Conservation (phyloP, 2,113 vertebrate species). For the Vanacampus margaritifer region DNA sequence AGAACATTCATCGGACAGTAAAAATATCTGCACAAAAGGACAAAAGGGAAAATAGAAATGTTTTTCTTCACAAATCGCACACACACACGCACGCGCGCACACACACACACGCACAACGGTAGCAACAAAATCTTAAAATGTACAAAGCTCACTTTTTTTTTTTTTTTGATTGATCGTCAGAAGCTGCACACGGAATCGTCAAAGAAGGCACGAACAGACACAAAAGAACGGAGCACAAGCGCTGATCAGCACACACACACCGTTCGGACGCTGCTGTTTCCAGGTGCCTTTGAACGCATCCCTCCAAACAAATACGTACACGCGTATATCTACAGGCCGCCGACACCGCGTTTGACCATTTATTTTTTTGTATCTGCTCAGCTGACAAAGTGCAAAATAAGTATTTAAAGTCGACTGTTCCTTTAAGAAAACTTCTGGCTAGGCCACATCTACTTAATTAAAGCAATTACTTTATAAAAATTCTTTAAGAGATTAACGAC, state of each 20-base stretch:
- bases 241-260: slow-evolving; percentile 67
- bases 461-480: neutral
- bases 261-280: slow-evolving; percentile 51
- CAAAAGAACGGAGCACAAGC: slow-evolving; percentile 74
- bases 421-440: neutral
- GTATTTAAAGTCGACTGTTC: slow-evolving; percentile 2
- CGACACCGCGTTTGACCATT: slow-evolving; percentile 13
- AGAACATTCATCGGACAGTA: slow-evolving; percentile 76
- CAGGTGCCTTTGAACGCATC: slow-evolving; percentile 17
- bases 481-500: too few species aligned
- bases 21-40: slow-evolving; percentile 65
- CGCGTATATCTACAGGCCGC: slow-evolving; percentile 36
- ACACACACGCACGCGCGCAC: slow-evolving; percentile 42
- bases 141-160: slow-evolving; percentile 40
- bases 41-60: slow-evolving; percentile 46
- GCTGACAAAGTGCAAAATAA: slow-evolving; percentile 29
- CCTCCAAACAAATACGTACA: neutral
- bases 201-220: slow-evolving; percentile 80
- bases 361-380: neutral
- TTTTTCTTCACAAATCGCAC: slow-evolving; percentile 58
- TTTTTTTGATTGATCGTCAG: slow-evolving; percentile 43
- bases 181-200: slow-evolving; percentile 75
- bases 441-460: neutral
- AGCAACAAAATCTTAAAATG: slow-evolving; percentile 67
- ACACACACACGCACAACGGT: slow-evolving; percentile 54